Evolutionary conservation across 2,113 vertebrate genomes (phyloP), one percentile per base, ranked within the genome.

Genomic region (Tragelaphus strepsiceros): DNA sequence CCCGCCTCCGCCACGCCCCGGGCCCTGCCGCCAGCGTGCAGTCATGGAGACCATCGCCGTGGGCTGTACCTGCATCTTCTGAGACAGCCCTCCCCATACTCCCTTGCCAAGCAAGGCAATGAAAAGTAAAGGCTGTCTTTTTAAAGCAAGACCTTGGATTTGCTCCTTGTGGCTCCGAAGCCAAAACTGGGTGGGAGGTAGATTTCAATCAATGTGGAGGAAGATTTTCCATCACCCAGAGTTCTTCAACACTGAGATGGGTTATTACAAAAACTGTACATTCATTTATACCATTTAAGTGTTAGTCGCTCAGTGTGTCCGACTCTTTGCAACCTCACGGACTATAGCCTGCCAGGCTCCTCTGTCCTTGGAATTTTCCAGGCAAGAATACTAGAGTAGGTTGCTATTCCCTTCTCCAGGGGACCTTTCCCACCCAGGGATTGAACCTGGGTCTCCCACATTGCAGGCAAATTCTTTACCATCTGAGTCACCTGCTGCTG

Each of bases 21-120:
- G 97, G 2, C 88, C 2, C 1, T 96, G 98, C 80, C 90, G 97
- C 91, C 95, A 97, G 91, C 95, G 98, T 0, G 93, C 94, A 1
- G 99, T 99, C 96, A 99, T 99, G 99, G 99, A 99, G 98, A 99
- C 99, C 98, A 99, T 99, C 0, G 99, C 99, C 0, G 99, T 99
- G 94, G 99, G 99, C 91, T 99, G 99, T 94, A 99, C 99, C 88
- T 99, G 99, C 97, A 99, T 99, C 97, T 99, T 99, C 98, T 99
- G 98, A 56, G 43, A 30, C 43, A 15, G 1, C 19, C 43, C n/a
- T 64, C 61, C 61, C 62, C 3, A 62, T 43, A 24, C 30, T 8
- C 30, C 78, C 8, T 10, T 2, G 54, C 61, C 28, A 1, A 3
- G 17, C 58, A 12, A 97, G 83, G 74, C 62, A 1, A 32, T 84